Base-by-base conservation (phyloP, 2,113 vertebrate genomes). In the Aplodontia rufa region DNA sequence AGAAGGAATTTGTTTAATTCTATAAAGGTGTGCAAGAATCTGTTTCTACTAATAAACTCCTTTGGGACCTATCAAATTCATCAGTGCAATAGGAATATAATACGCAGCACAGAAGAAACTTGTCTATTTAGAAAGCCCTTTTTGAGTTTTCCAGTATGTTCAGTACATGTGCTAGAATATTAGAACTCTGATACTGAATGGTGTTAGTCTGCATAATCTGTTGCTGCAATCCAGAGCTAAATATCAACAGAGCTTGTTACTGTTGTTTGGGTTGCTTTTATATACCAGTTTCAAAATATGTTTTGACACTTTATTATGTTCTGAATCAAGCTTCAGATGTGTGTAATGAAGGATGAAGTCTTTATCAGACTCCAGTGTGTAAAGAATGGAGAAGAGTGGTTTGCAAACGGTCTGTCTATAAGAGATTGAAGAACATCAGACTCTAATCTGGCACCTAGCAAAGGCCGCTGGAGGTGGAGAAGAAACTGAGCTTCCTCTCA, bases 221-320 rank as follows among this genome's bases (percentile, higher is more conserved):
- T 96, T 97, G 96, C 98, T 97, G 93, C 84, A 97, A 85, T 89
- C 62, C 81, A 95, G 84, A 98, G 96, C 96, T 97, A 96, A 94
- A 96, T 94, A 97, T 96, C 96, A 97, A 83, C 40, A 97, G 96
- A 51, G 97, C 96, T 97, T 62, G 74, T 87, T 97, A 83, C 97
- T 94, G 97, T 97, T 98, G 97, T 98, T 98, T 98, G 96, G 93
- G 97, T 93, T 98, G 98, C 97, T 98, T 98, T 98, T 98, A 94
- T 96, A 51, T 86, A 97, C 96, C 95, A 97, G 93, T 96, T 97
- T 93, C 95, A 96, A 98, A 98, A 98, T 97, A 97, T 95, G 96
- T 97, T 98, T 97, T 94, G 98, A 98, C 98, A 98, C 96, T 98
- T 98, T 97, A 98, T 98, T 98, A 97, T 98, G 98, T 96, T 98